Evolutionary conservation across 2,888 invertebrate species (phyloP).

Genomic region (Troides oblongomaculatus): DNA sequence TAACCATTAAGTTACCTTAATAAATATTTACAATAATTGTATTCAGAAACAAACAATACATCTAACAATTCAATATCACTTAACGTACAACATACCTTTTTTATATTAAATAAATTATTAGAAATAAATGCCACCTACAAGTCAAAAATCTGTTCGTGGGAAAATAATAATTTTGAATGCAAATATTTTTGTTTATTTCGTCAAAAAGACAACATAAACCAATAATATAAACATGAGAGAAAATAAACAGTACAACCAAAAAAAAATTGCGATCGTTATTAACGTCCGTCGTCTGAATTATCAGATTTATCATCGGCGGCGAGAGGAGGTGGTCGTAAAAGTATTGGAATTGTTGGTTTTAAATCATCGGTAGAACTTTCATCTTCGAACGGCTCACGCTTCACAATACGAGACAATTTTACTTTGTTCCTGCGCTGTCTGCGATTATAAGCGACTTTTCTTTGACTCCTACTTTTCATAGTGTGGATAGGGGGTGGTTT

Average conservation of each 20-base stretch:
- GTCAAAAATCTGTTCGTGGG: neutral
- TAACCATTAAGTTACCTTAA: conserved; percentile 32
- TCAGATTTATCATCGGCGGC: conserved; percentile 56
- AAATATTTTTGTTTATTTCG: neutral
- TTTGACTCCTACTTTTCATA: conserved; percentile 44
- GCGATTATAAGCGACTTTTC: conserved; percentile 52
- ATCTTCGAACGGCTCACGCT: conserved; percentile 64
- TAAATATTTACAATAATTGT: conserved; percentile 27
- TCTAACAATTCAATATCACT: neutral
- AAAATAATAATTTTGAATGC: neutral
- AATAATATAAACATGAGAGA: neutral
- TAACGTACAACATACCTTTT: conserved; percentile 12
- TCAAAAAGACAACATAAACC: neutral
- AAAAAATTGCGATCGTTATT: neutral
- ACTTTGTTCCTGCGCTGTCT: conserved; percentile 58
- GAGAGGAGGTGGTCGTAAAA: conserved; percentile 57
- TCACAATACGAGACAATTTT: conserved; percentile 54
- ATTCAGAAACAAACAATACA: neutral
- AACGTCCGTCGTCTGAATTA: conserved; percentile 20
- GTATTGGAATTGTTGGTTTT: conserved; percentile 48
- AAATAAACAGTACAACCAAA: too few relatives aligned
- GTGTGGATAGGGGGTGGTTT: conserved; percentile 68
- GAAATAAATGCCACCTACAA: conserved; percentile 43
- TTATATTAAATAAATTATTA: conserved; percentile 29
- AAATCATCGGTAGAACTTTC: conserved; percentile 46